Base-by-base conservation (phyloP, 1,140 invertebrate species). In the Caerostris extrusa region DNA sequence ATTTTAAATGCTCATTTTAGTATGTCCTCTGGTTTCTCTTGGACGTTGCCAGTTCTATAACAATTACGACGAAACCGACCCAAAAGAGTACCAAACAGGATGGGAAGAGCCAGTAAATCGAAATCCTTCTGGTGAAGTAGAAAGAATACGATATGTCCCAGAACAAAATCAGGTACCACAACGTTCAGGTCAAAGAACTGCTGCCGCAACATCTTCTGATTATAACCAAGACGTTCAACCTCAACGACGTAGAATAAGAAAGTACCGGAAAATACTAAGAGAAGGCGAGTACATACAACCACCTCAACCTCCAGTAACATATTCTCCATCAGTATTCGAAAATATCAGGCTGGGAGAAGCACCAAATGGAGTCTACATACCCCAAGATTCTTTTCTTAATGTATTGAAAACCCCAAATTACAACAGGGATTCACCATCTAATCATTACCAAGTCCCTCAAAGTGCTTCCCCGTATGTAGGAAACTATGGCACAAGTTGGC, bases 351-450 rank as follows among this genome's bases (percentile, higher is more conserved):
- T 94, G 19, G 93, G 93, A 34, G 58, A 94, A 90, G 93, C 93
- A 7, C 93, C 93, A 7, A 56, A n/a, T 58, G 93, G 93, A 10
- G 81, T 94, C 8, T 94, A 90, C 50, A 55, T 94, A 10, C 93
- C 93, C 19, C 87, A 94, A 57, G 88, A 94, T 85, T 94, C 93
- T 67, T n/a, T 90, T 19, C 55, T 94, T 50, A 90, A 94, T 60
- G 55, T 56, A 56, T n/a, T 94, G 5, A 89, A 64, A 12, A 77
- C 83, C 85, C 67, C 90, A 53, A 17, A 17, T 56, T 93, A 55
- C 7, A 60, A 58, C 17, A 89, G 56, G 5, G 19, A n/a, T 14
- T 12, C 3, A 19, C 34, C 60, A 67, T 6, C 19, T 17, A 55
- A 7, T 82, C 90, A 58, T 10, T 17, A 34, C 6, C 19, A 50